Conservation (phyloP, 2,797 vertebrate genomes). For the Notoglanidium macrostoma region DNA sequence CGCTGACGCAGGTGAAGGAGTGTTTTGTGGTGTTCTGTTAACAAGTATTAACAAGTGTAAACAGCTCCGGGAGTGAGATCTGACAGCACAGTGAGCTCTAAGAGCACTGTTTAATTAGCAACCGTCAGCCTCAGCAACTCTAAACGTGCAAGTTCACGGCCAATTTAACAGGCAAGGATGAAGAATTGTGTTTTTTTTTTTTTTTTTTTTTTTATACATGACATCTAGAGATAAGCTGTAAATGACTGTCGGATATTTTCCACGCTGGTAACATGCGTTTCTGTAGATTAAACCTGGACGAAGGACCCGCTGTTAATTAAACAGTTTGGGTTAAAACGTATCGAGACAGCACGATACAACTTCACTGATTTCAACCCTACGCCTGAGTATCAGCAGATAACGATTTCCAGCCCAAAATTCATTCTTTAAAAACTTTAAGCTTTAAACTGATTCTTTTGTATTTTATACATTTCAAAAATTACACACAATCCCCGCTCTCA, state of each 20-base stretch:
- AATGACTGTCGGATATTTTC: not conserved
- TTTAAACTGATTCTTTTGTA: not conserved
- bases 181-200: not conserved
- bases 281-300: not conserved
- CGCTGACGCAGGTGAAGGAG: not conserved
- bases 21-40: not conserved
- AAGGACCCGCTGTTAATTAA: no score
- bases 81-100: not conserved
- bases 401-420: not conserved
- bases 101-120: slow-evolving; percentile 14
- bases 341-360: no score
- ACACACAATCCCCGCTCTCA: not conserved
- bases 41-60: not conserved
- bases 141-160: not conserved
- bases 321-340: not conserved
- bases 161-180: slow-evolving; percentile 15
- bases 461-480: not conserved
- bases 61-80: not conserved
- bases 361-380: not conserved
- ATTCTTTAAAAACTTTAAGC: not conserved
- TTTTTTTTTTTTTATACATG: not conserved
- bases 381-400: not conserved
- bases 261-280: not conserved
- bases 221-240: slow-evolving; percentile 8
- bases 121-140: not conserved